These are phyloP conservation scores for Sternarchorhynchus goeldii DNA, from an alignment of 2,797 vertebrate genomes.

Conservation along the genomic window DNA sequence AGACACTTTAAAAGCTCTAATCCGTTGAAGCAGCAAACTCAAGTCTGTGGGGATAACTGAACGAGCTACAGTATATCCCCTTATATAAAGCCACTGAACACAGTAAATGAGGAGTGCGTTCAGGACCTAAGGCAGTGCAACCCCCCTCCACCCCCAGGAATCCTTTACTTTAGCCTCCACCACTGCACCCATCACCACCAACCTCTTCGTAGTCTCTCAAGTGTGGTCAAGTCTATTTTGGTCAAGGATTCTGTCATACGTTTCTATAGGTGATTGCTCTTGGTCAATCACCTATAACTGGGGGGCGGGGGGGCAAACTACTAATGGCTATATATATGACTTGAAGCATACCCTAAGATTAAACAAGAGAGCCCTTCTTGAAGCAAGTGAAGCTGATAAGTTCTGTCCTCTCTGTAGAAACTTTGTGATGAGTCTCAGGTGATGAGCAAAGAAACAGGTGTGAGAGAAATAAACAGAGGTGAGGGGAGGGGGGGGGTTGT, in stretches of 20 bases:
- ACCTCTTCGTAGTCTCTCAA: conserved; percentile 67
- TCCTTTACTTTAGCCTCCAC: no score
- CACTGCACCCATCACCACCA: neutral
- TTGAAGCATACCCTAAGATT: conserved; percentile 57
- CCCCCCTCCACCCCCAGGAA: neutral
- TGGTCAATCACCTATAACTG: conserved; percentile 67
- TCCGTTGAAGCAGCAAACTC: conserved; percentile 19
- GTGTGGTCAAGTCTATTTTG: conserved; percentile 65
- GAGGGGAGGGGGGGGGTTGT: conserved; percentile 1
- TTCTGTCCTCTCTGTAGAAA: conserved; percentile 33
- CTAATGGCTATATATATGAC: neutral
- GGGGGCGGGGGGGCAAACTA: conserved; percentile 59
- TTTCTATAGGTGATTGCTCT: no score
- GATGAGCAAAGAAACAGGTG: conserved; percentile 46
- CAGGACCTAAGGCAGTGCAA: conserved; percentile 66
- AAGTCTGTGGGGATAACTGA: conserved; percentile 11
- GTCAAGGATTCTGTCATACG: conserved; percentile 28
- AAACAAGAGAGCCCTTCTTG: conserved; percentile 58
- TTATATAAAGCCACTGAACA: conserved; percentile 29
- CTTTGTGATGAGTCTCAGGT: conserved; percentile 44
- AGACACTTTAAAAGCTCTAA: conserved; percentile 29
- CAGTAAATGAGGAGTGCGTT: conserved; percentile 34
- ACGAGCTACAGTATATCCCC: conserved; percentile 4
- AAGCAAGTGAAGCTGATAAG: conserved; percentile 57
- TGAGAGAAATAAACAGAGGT: conserved; percentile 26